These are phyloP conservation scores for Psittacus erithacus DNA, from an alignment of 2,113 vertebrate species.

Conservation along the genomic window DNA sequence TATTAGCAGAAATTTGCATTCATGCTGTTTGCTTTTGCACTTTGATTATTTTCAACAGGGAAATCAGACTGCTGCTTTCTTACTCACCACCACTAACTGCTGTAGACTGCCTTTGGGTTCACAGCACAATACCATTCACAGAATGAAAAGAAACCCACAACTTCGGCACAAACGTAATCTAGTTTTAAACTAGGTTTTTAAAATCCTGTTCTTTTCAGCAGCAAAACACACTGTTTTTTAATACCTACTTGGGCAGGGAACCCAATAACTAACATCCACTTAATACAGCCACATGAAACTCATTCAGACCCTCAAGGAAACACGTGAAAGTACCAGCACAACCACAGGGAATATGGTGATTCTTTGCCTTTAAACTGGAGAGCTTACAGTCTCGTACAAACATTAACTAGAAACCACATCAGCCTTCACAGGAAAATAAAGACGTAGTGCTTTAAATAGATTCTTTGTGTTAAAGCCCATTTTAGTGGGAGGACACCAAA, in stretches of 20 bases:
- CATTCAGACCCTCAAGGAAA: not conserved
- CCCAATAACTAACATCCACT: not conserved
- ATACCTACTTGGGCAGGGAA: not conserved
- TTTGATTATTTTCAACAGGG: not conserved
- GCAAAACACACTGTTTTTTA: not conserved
- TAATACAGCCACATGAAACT: not conserved
- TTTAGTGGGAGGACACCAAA: conserved; percentile 46
- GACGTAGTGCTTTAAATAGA: conserved; percentile 39
- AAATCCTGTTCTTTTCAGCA: not conserved
- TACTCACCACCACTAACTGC: not conserved
- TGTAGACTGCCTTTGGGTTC: not conserved
- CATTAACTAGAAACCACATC: conserved; percentile 57
- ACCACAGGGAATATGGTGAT: not conserved
- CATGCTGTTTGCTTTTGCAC: not conserved
- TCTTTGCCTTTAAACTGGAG: not conserved
- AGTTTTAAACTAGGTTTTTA: not conserved
- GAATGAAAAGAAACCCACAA: not conserved
- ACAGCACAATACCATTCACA: not conserved
- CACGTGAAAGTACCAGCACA: not conserved
- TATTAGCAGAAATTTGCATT: conserved; percentile 21
- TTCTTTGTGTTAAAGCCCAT: conserved; percentile 46
- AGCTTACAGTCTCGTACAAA: not conserved
- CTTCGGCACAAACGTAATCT: not conserved
- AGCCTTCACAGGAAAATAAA: conserved; percentile 36
- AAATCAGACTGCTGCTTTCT: not conserved